A percentile compares a stretch with the other conserved stretches of the same genome.
Evolutionary conservation across 2,888 invertebrate genomes (phyloP).

Genomic region (Dicycla oo): DNA sequence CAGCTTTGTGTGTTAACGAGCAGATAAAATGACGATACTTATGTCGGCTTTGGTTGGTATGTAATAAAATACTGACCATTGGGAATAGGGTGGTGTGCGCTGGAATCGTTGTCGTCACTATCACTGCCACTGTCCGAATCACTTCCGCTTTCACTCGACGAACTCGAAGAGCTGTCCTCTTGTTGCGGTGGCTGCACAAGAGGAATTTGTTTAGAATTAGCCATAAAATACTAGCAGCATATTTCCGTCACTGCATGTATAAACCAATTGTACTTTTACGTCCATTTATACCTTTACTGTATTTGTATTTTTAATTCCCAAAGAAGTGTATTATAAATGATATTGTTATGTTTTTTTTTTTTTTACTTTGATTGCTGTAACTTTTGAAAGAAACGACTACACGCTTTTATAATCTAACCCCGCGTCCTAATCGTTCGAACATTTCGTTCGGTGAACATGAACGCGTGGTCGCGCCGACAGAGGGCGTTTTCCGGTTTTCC

Average conservation of each 20-base stretch:
- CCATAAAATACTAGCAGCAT: neutral
- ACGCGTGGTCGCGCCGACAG: no score
- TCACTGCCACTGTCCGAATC: constrained; percentile 86
- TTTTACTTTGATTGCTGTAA: neutral
- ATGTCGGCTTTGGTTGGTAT: no score
- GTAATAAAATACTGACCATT: constrained; percentile 72
- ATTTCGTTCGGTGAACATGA: no score
- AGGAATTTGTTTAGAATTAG: neutral
- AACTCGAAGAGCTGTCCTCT: constrained; percentile 87
- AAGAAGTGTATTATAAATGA: no score
- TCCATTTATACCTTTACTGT: neutral
- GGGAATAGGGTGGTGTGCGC: constrained; percentile 71
- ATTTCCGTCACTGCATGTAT: neutral
- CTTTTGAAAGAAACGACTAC: neutral
- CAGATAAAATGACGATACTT: neutral
- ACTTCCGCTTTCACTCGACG: constrained; percentile 86
- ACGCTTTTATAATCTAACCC: neutral
- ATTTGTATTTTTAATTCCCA: neutral
- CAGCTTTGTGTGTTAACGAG: neutral
- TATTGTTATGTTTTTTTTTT: no score
- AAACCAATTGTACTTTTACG: neutral
- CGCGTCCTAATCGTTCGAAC: no score
- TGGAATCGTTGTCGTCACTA: constrained; percentile 79
- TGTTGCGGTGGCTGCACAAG: constrained; percentile 66
- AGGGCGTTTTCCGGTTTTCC: no score